phyloP scores from a whole-genome alignment of 92 coral and sea anemone genomes.

The Phenganax stokvisi region DNA sequence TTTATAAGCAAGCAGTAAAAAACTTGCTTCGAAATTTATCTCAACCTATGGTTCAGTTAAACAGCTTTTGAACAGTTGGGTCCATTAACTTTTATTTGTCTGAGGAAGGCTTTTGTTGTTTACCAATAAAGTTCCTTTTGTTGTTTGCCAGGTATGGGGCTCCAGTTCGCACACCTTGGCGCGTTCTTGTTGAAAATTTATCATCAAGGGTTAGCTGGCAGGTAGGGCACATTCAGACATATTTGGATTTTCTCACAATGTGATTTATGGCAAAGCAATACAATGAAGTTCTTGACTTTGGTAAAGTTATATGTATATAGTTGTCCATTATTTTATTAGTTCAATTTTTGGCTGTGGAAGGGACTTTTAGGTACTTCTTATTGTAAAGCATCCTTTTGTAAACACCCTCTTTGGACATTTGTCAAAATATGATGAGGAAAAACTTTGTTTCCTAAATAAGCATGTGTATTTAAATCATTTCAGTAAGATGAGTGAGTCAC shows the following conservation, averaged over 20 bases:
- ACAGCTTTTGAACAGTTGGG: neutral
- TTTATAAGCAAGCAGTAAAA: too few relatives aligned
- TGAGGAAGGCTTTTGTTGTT: too few relatives aligned
- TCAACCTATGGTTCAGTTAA: too few relatives aligned
- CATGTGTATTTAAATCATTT: slow-evolving; percentile 35
- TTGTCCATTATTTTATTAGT: neutral
- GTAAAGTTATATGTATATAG: neutral
- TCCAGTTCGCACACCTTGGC: slow-evolving; percentile 96
- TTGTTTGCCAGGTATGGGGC: slow-evolving; percentile 69
- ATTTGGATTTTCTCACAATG: neutral
- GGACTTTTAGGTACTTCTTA: neutral
- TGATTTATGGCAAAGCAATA: neutral
- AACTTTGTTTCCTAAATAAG: neutral
- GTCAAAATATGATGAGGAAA: neutral
- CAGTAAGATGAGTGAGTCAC: slow-evolving; percentile 36
- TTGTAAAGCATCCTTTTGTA: neutral
- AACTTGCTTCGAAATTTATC: too few relatives aligned
- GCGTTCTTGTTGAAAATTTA: slow-evolving; percentile 79
- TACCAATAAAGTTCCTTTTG: too few relatives aligned
- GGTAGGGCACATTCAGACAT: slow-evolving; percentile 42
- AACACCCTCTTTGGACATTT: neutral
- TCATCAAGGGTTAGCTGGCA: slow-evolving; percentile 99
- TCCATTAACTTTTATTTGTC: neutral
- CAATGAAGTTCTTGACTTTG: neutral
- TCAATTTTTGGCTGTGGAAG: neutral